Base-by-base conservation (phyloP, 2,888 invertebrate species). In the Melanotus villosus region DNA sequence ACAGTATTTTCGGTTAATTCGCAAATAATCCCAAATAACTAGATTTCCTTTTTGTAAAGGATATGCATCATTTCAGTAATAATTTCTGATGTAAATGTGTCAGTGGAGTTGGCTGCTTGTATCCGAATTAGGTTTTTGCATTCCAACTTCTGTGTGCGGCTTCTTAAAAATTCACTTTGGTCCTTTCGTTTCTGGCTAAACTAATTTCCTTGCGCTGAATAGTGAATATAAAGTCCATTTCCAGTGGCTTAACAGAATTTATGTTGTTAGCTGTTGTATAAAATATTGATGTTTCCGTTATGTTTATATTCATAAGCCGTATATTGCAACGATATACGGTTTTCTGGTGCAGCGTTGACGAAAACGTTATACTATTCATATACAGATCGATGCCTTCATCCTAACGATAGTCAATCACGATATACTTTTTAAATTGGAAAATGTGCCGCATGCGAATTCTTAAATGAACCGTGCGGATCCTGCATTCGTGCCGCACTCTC, bases 351-450 rank as follows among this genome's bases (percentile, higher is more conserved):
- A 41, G 18, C n/a, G 34, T 45, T 66, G 66, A 67, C 52, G 34
- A 18, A n/a, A n/a, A 59, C 38, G 21, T 38, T 67, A 7, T 45
- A 56, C 62, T 68, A 63, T 63, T 54, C 54, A 41, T 16, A 41
- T 43, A 43, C 41, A 58, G 52, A 63, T 62, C 52, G 54, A 45
- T 62, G 59, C 26, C 68, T 38, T 19, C 56, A 45, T 45, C 21
- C 26, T 63, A 56, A 63, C 62, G 68, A 54, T 59, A 23, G 34
- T 62, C 62, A 57, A 68, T 68, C 68, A 43, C 62, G 54, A 41
- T 30, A 59, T 56, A 6, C 16, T 16, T 41, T 41, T 41, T 57
- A 68, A 68, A 68, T 68, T 68, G 68, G 18, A 63, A n/a, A 68
- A 62, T 63, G 36, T 14, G 43, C 52, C 3, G 41, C 23, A 23